phyloP scores from a whole-genome alignment of 2,888 invertebrate genomes.

The Labia minor region DNA sequence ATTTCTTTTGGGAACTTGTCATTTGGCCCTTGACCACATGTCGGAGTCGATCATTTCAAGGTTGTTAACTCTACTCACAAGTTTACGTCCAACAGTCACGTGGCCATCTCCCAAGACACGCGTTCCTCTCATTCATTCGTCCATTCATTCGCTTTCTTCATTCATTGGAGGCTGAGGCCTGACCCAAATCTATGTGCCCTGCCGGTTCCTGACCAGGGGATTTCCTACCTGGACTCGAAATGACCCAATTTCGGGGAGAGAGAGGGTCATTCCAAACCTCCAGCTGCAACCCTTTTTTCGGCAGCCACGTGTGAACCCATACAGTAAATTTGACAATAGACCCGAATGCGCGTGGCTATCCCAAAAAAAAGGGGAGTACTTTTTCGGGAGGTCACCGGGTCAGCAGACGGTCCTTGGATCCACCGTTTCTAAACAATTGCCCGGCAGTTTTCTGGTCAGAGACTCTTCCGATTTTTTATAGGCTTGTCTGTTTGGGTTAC shows the following conservation, averaged over 20 bases:
- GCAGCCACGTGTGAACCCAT: background rate
- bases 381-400: background rate
- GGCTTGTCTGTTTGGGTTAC: background rate
- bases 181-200: background rate
- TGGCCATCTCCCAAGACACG: background rate
- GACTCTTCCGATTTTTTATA: background rate
- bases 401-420: background rate
- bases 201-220: background rate
- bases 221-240: background rate
- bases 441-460: background rate
- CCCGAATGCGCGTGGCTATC: background rate
- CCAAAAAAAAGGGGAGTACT: background rate
- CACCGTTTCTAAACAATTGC: background rate
- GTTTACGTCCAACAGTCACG: background rate
- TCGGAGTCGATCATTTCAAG: background rate
- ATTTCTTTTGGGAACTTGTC: constrained; percentile 13
- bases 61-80: constrained; percentile 5
- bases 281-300: background rate
- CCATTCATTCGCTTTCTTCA: background rate
- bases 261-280: background rate
- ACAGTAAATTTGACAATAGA: background rate
- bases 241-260: background rate
- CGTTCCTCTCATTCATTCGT: background rate
- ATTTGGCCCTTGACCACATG: constrained; percentile 7
- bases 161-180: background rate